phyloP scores from a whole-genome alignment of 1,140 invertebrate species.

The Luehdorfia chinensis region DNA sequence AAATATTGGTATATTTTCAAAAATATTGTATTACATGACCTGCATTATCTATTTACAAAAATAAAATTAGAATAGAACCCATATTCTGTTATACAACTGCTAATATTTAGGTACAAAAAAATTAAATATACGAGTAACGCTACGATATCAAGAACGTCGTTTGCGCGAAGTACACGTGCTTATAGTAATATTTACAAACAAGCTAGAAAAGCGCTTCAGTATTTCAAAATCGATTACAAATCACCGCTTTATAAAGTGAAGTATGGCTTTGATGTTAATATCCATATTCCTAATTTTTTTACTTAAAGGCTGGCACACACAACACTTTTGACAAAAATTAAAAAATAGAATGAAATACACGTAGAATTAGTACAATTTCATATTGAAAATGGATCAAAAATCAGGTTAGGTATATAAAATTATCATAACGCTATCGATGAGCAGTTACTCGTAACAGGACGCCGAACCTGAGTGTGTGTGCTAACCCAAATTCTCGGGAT shows the following conservation, averaged over 20 bases:
- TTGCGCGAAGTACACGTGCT: constrained; percentile 31
- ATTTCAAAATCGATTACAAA: constrained; percentile 1
- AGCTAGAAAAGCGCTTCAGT: constrained; percentile 16
- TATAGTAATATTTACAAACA: constrained; percentile 37
- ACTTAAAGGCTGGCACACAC: too few relatives aligned
- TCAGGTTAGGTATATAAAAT: too few relatives aligned
- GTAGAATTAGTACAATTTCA: too few relatives aligned
- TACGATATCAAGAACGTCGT: constrained; percentile 11
- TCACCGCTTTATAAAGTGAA: constrained; percentile 1
- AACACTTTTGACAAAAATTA: too few relatives aligned
- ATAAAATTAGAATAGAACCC: constrained; percentile 59
- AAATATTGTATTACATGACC: constrained; percentile 75
- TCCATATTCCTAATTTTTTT: too few relatives aligned
- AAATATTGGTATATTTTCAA: constrained; percentile 76
- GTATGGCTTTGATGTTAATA: too few relatives aligned
- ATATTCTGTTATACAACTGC: constrained; percentile 37
- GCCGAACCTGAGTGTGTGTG: too few relatives aligned
- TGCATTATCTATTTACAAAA: constrained; percentile 73
- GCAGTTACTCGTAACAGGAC: too few relatives aligned
- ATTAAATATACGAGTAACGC: constrained; percentile 34
- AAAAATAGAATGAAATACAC: too few relatives aligned
- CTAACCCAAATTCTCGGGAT: too few relatives aligned
- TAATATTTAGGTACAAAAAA: constrained; percentile 39
- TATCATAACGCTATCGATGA: too few relatives aligned
- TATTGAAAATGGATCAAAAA: too few relatives aligned